phyloP scores from a whole-genome alignment of 2,113 vertebrate genomes.

The Esox niger region DNA sequence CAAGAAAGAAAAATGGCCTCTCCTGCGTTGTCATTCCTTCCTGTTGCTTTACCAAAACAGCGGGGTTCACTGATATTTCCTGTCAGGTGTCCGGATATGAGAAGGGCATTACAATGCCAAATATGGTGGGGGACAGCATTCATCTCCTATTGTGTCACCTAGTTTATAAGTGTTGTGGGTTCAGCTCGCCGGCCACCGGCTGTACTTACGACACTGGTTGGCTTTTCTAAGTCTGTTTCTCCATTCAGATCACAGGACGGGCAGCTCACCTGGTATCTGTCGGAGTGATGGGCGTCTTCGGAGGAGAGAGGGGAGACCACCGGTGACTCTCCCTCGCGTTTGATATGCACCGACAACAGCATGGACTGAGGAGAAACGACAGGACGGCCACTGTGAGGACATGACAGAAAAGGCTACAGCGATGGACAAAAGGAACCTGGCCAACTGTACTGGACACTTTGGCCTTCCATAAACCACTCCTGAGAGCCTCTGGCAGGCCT shows the following conservation, averaged over 20 bases:
- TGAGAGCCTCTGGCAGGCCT: conserved; percentile 3
- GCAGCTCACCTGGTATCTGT: conserved; percentile 96
- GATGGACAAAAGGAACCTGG: conserved; percentile 45
- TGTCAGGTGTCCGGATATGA: conserved; percentile 20
- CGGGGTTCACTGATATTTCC: background rate
- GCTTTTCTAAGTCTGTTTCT: too few species aligned
- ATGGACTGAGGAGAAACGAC: conserved; percentile 82
- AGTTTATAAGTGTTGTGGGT: too few species aligned
- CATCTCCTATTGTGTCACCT: background rate
- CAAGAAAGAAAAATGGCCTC: too few species aligned
- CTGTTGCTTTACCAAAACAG: background rate
- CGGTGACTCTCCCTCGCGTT: conserved; percentile 97
- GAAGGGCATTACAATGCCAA: too few species aligned
- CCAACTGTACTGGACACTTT: conserved; percentile 48
- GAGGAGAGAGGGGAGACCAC: conserved; percentile 95
- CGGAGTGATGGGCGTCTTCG: conserved; percentile 97
- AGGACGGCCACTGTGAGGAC: background rate
- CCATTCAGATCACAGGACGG: background rate
- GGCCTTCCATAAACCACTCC: conserved; percentile 58
- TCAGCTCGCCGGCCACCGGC: too few species aligned
- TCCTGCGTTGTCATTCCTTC: too few species aligned
- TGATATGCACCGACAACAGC: conserved; percentile 97
- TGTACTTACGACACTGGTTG: too few species aligned
- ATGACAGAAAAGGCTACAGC: background rate
- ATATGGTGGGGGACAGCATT: background rate